Conservation (phyloP, 2,113 vertebrate genomes). For the Puma concolor region DNA sequence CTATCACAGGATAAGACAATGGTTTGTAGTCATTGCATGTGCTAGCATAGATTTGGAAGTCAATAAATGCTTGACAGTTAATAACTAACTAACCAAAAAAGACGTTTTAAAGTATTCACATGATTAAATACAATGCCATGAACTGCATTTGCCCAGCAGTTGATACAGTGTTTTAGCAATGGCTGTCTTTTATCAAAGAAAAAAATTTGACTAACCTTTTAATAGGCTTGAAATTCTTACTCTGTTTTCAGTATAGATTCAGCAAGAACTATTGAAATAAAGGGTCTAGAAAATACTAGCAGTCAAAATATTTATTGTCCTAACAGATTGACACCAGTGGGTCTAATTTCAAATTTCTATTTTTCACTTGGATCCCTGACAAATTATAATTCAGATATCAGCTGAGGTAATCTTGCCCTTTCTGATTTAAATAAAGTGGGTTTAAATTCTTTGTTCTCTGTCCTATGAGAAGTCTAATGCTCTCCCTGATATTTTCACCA, state of each 20-base stretch:
- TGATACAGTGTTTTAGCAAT: not conserved
- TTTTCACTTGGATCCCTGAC: not conserved
- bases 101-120: not conserved
- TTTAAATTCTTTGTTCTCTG: not conserved
- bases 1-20: not conserved
- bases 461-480: not conserved
- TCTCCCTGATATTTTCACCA: not conserved
- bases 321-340: not conserved
- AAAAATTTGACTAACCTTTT: not conserved
- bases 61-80: not conserved
- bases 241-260: not conserved
- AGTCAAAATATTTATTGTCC: not conserved
- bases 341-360: not conserved
- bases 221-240: not conserved
- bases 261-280: not conserved
- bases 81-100: not conserved
- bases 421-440: constrained; percentile 32
- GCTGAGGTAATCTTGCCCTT: constrained; percentile 2
- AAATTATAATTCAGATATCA: not conserved
- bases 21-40: not conserved
- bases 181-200: not conserved
- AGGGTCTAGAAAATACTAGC: not conserved
- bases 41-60: not conserved
- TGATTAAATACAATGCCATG: not conserved
- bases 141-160: not conserved